These are phyloP conservation scores for Menidia menidia DNA, from an alignment of 2,797 vertebrate genomes.

Conservation along the genomic window DNA sequence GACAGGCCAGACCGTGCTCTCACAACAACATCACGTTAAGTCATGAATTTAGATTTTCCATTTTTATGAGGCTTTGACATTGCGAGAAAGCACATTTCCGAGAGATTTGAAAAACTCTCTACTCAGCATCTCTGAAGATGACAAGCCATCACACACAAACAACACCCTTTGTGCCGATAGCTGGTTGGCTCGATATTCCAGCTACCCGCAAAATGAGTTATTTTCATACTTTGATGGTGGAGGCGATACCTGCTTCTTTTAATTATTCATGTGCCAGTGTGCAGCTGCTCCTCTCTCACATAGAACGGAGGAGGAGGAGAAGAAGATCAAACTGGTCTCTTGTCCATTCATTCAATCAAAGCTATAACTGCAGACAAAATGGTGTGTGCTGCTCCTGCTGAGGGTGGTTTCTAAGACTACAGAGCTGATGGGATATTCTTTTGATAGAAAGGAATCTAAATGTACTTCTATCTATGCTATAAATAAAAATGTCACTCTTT, in stretches of 20 bases:
- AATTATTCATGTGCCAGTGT: slow-evolving; percentile 72
- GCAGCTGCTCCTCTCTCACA: slow-evolving; percentile 68
- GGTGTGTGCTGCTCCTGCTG: slow-evolving; percentile 5
- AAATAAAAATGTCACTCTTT: background rate
- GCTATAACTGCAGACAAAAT: slow-evolving; percentile 21
- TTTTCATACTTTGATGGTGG: slow-evolving; percentile 56
- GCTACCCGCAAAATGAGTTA: slow-evolving; percentile 50
- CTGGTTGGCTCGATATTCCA: slow-evolving; percentile 34
- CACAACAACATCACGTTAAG: slow-evolving; percentile 10
- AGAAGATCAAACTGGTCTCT: slow-evolving; percentile 40
- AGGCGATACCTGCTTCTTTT: slow-evolving; percentile 55
- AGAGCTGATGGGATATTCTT: background rate
- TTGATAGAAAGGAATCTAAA: background rate
- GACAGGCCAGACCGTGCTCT: slow-evolving; percentile 9
- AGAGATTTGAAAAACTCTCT: slow-evolving; percentile 37
- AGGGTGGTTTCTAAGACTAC: background rate
- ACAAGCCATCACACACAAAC: slow-evolving; percentile 47
- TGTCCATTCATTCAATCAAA: slow-evolving; percentile 32
- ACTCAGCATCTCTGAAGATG: slow-evolving; percentile 42
- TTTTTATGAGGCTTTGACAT: slow-evolving; percentile 1
- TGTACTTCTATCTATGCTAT: background rate
- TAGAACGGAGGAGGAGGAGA: slow-evolving; percentile 32
- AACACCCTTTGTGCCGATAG: slow-evolving; percentile 19
- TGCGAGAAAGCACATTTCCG: slow-evolving; percentile 1
- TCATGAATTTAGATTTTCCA: background rate